A percentile compares a stretch with the other conserved stretches of the same genome.
phyloP scores from a whole-genome alignment of 2,797 vertebrate species.

The Urocyon cinereoargenteus region DNA sequence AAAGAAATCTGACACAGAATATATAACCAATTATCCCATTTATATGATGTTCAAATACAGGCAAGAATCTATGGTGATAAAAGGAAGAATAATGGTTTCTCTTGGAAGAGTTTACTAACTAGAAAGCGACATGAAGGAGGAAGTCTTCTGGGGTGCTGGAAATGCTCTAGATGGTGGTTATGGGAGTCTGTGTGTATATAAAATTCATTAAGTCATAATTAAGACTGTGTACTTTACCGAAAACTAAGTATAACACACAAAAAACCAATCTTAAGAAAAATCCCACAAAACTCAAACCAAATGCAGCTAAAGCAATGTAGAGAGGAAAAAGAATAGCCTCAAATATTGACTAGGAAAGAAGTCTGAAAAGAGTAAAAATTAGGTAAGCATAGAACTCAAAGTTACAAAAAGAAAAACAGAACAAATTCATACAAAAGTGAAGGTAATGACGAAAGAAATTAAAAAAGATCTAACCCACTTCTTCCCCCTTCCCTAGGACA shows the following conservation, averaged over 20 bases:
- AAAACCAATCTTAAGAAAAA: not conserved
- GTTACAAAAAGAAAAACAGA: slow-evolving; percentile 7
- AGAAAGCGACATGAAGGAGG: not conserved
- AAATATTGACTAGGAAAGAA: slow-evolving; percentile 29
- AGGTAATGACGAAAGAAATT: not conserved
- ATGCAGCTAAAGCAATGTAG: slow-evolving; percentile 27
- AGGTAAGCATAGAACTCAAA: not conserved
- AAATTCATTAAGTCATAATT: slow-evolving; percentile 21
- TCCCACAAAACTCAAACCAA: not conserved
- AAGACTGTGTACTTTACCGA: not conserved
- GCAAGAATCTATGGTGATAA: not conserved
- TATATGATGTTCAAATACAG: not conserved
- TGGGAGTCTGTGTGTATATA: not conserved
- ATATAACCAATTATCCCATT: not conserved
- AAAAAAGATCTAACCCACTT: not conserved
- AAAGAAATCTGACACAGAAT: not conserved
- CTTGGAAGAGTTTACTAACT: not conserved
- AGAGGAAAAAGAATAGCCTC: slow-evolving; percentile 47
- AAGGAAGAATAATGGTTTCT: not conserved
- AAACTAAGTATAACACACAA: not conserved
- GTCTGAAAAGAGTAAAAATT: slow-evolving; percentile 31
- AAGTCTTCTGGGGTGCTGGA: not conserved
- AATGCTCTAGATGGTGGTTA: not conserved
- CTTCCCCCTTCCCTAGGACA: not conserved
- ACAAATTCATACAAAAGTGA: slow-evolving; percentile 8